Conservation (phyloP, 2,113 vertebrate species). For the Lethenteron camtschaticum region DNA sequence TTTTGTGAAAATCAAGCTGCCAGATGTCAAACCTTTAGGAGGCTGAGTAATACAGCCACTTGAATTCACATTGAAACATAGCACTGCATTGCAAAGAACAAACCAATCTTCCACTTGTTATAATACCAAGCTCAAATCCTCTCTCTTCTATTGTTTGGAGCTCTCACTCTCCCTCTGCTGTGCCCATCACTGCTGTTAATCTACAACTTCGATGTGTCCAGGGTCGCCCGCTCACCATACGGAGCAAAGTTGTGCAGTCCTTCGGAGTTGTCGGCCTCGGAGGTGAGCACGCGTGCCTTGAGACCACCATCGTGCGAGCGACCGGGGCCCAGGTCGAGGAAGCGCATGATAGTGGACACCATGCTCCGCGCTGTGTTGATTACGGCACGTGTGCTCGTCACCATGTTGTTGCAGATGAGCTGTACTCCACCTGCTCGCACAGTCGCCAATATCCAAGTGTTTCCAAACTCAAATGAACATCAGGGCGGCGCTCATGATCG, state of each 20-base stretch:
- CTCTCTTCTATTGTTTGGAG: too few species aligned
- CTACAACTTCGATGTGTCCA: neutral
- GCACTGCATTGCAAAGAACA: too few species aligned
- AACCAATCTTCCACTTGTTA: too few species aligned
- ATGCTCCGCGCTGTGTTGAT: constrained; percentile 97
- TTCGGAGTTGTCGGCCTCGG: constrained; percentile 88
- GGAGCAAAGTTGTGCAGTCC: constrained; percentile 97
- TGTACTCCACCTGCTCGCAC: constrained; percentile 58
- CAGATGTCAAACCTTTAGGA: too few species aligned
- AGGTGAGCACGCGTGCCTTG: constrained; percentile 74
- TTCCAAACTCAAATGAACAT: neutral
- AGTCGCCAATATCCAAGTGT: neutral
- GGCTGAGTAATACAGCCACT: too few species aligned
- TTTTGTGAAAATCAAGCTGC: too few species aligned
- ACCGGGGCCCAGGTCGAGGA: constrained; percentile 75
- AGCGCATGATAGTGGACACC: constrained; percentile 99
- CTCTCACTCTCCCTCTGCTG: too few species aligned
- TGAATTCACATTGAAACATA: too few species aligned
- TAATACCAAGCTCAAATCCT: too few species aligned
- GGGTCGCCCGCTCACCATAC: constrained; percentile 31
- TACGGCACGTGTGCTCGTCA: constrained; percentile 90
- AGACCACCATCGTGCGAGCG: constrained; percentile 67
- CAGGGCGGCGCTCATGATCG: neutral
- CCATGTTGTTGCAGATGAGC: constrained; percentile 98
- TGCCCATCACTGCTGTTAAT: too few species aligned